Evolutionary conservation across 2,113 vertebrate genomes (phyloP).

Genomic region (Narcine bancroftii): DNA sequence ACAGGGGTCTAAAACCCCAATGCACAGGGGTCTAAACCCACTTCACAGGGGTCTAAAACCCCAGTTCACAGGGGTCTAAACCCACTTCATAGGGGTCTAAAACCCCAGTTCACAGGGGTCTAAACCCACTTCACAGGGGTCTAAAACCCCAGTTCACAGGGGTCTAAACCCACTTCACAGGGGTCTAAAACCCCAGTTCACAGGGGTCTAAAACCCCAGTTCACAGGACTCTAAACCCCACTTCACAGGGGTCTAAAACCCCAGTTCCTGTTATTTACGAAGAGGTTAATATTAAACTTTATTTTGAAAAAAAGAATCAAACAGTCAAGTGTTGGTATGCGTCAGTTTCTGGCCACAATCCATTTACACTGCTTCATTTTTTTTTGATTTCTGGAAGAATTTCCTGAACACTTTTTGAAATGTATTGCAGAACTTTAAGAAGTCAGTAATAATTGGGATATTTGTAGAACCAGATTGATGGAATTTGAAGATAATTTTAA

Average conservation of each 20-base stretch:
- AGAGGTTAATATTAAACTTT: neutral
- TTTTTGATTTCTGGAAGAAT: neutral
- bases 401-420: neutral
- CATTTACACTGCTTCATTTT: neutral
- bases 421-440: neutral
- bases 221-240: neutral
- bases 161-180: too few relatives aligned
- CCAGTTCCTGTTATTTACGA: constrained; percentile 7
- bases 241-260: neutral
- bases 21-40: too few relatives aligned
- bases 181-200: neutral
- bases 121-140: constrained; percentile 10
- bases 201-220: neutral
- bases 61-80: too few relatives aligned
- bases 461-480: neutral
- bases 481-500: neutral
- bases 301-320: neutral
- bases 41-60: neutral
- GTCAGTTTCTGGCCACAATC: neutral
- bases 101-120: neutral
- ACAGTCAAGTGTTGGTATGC: too few relatives aligned
- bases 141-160: neutral
- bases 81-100: neutral
- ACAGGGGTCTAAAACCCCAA: too few relatives aligned
- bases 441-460: neutral